Conservation (phyloP, 1,140 invertebrate species). For the Trichoplusia ni region DNA sequence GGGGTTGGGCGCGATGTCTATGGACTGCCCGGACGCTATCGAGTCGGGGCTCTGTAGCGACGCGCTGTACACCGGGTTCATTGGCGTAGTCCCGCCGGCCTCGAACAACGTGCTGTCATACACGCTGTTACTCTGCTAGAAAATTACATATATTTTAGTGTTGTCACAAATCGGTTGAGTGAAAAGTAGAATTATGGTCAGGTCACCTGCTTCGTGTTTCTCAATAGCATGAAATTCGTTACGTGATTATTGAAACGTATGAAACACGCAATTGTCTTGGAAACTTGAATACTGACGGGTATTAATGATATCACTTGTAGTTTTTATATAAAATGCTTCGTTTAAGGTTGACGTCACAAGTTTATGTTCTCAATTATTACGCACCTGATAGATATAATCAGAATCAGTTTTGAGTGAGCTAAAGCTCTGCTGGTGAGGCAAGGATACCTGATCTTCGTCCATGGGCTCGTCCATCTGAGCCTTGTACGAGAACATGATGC, state of each 20-base stretch:
- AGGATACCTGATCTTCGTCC: slow-evolving; percentile 89
- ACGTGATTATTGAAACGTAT: not conserved
- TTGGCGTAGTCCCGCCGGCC: slow-evolving; percentile 84
- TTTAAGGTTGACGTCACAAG: too few species aligned
- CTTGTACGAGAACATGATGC: slow-evolving; percentile 92
- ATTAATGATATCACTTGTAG: too few species aligned
- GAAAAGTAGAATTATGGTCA: too few species aligned
- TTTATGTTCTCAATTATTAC: too few species aligned
- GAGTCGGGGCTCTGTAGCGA: slow-evolving; percentile 89
- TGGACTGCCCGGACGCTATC: slow-evolving; percentile 83
- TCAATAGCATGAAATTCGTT: not conserved
- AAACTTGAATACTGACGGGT: too few species aligned
- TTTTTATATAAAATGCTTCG: too few species aligned
- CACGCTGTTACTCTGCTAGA: slow-evolving; percentile 87
- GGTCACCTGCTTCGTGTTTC: too few species aligned
- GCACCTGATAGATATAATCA: slow-evolving; percentile 90
- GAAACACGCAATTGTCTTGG: not conserved
- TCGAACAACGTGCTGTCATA: slow-evolving; percentile 91
- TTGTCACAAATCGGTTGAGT: too few species aligned
- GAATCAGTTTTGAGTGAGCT: slow-evolving; percentile 90
- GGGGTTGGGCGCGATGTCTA: slow-evolving; percentile 55
- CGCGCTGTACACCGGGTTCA: slow-evolving; percentile 87
- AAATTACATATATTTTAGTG: slow-evolving; percentile 50
- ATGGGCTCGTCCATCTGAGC: slow-evolving; percentile 89
- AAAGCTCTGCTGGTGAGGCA: slow-evolving; percentile 90